Evolutionary conservation across 2,797 vertebrate species (phyloP).

Genomic region (Ispidina picta): DNA sequence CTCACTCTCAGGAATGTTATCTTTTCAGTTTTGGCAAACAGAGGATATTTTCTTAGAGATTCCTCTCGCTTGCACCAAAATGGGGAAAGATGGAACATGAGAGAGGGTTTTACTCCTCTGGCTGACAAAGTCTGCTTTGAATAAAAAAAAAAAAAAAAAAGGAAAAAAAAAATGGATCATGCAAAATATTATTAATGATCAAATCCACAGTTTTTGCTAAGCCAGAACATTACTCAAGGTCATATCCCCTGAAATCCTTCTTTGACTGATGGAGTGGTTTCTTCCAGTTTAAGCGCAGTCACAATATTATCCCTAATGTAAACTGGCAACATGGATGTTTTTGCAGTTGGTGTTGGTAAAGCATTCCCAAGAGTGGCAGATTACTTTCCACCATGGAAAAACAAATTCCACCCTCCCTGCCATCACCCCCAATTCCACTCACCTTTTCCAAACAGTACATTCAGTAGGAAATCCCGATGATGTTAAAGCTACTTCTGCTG

Average conservation of each 20-base stretch:
- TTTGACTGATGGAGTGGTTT: conserved; percentile 52
- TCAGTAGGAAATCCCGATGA: conserved; percentile 67
- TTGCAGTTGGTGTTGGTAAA: conserved; percentile 57
- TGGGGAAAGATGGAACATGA: conserved; percentile 6
- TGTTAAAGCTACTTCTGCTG: conserved; percentile 59
- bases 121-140: conserved; percentile 46
- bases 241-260: conserved; percentile 46
- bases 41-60: conserved; percentile 54
- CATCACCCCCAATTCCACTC: conserved; percentile 42
- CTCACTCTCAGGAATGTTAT: conserved; percentile 56
- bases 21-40: conserved; percentile 55
- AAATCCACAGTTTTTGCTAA: conserved; percentile 39
- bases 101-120: conserved; percentile 27
- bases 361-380: conserved; percentile 51
- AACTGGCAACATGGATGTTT: conserved; percentile 63
- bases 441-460: conserved; percentile 59
- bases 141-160: neutral
- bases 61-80: conserved; percentile 21
- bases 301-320: conserved; percentile 53
- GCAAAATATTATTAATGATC: conserved; percentile 63
- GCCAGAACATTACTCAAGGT: conserved; percentile 48
- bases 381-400: conserved; percentile 65
- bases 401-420: conserved; percentile 39
- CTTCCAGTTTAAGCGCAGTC: conserved; percentile 48
- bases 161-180: neutral